A percentile compares a stretch with the other conserved stretches of the same genome.
phyloP scores from a whole-genome alignment of 1,140 invertebrate species.

The Nasonia vitripennis region DNA sequence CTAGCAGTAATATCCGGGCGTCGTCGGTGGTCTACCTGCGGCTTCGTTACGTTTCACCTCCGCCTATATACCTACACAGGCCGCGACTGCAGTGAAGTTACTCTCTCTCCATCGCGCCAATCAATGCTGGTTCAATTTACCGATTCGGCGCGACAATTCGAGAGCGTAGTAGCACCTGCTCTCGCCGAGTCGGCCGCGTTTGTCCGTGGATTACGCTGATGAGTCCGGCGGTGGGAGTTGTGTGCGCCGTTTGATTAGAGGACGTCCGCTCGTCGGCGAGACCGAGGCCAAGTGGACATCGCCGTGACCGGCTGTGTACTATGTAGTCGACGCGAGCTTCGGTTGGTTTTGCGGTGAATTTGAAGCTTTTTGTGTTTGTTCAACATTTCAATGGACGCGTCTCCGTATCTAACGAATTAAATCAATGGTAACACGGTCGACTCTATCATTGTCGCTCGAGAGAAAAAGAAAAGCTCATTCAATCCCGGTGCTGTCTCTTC shows the following conservation, averaged over 20 bases:
- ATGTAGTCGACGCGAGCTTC: too few relatives aligned
- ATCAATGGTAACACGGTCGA: not conserved
- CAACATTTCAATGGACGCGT: too few relatives aligned
- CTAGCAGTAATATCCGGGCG: conserved; percentile 66
- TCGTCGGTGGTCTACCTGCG: conserved; percentile 56
- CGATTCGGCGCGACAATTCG: conserved; percentile 16
- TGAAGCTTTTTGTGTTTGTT: too few relatives aligned
- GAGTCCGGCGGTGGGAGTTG: not conserved
- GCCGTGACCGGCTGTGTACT: not conserved
- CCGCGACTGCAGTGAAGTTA: conserved; percentile 30
- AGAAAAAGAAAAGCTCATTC: not conserved
- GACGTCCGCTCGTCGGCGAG: not conserved
- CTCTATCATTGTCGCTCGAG: not conserved
- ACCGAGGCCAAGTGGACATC: not conserved
- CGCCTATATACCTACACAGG: conserved; percentile 13
- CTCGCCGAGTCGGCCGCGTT: not conserved
- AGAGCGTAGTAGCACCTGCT: not conserved
- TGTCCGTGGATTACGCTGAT: conserved; percentile 26
- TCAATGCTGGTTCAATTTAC: conserved; percentile 57
- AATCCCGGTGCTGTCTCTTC: not conserved
- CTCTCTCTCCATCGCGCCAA: conserved; percentile 23
- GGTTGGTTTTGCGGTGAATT: too few relatives aligned
- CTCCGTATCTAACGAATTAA: not conserved
- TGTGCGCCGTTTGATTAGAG: conserved; percentile 35
- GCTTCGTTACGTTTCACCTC: conserved; percentile 62